Evolutionary conservation across 2,797 vertebrate genomes (phyloP).

Genomic region (Sarcoramphus papa): DNA sequence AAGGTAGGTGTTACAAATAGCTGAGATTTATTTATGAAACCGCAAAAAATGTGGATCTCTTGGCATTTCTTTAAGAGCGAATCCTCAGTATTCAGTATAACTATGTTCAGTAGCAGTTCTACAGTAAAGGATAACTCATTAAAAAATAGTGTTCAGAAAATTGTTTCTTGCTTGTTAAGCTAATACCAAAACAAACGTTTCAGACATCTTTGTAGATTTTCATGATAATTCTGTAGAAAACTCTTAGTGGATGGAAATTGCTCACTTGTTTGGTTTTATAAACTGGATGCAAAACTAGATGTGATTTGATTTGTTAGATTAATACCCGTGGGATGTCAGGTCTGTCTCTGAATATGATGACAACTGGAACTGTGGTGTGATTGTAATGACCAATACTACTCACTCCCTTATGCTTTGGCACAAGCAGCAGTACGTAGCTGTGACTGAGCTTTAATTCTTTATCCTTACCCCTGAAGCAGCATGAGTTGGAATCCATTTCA

Average conservation of each 20-base stretch:
- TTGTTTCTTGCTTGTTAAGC: not conserved
- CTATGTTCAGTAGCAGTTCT: not conserved
- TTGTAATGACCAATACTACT: not conserved
- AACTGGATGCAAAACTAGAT: not conserved
- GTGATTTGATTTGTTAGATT: not conserved
- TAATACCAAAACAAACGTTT: not conserved
- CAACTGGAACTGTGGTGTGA: not conserved
- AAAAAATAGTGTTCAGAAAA: not conserved
- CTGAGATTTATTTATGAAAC: not conserved
- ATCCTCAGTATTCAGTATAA: not conserved
- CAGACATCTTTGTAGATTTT: not conserved
- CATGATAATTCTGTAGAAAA: not conserved
- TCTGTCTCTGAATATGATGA: not conserved
- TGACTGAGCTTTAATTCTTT: not conserved
- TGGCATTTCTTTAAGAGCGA: not conserved
- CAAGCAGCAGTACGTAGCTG: not conserved
- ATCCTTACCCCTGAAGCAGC: not conserved
- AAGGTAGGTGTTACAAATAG: slow-evolving; percentile 78
- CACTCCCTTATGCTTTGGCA: not conserved
- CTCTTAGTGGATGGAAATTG: not conserved
- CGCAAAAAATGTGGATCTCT: not conserved
- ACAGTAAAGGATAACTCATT: not conserved
- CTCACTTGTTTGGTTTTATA: not conserved
- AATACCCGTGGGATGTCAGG: not conserved
- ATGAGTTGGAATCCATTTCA: not conserved